A percentile compares a stretch with the other conserved stretches of the same genome.
Evolutionary conservation across 2,113 vertebrate species (phyloP).

Genomic region (Lepus europaeus): DNA sequence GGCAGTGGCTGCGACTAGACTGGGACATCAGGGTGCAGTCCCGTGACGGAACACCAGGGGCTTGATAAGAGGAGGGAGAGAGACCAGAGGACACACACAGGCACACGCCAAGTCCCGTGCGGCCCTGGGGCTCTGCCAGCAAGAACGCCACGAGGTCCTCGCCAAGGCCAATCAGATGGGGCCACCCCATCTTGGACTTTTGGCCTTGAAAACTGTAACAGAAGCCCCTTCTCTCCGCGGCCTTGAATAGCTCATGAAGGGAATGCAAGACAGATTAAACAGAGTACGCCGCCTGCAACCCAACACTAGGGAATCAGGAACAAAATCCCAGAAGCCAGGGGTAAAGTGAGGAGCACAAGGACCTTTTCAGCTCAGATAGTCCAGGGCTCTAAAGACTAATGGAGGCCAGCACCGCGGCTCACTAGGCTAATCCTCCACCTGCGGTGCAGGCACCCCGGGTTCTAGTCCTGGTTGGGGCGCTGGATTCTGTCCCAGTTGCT

Average conservation of each 20-base stretch:
- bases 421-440: too few species aligned
- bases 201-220: not conserved
- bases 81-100: not conserved
- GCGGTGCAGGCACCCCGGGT: too few species aligned
- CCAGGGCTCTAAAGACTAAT: slow-evolving; percentile 14
- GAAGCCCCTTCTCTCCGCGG: not conserved
- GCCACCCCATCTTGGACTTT: not conserved
- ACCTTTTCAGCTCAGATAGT: slow-evolving; percentile 19
- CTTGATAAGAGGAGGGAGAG: too few species aligned
- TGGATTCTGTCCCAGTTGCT: too few species aligned
- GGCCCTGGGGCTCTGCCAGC: not conserved
- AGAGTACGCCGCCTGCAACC: not conserved
- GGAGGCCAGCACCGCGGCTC: too few species aligned
- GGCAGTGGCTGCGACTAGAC: not conserved
- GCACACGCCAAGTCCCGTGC: accelerated
- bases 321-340: not conserved
- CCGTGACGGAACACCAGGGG: not conserved
- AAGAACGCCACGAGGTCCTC: not conserved
- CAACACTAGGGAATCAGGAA: not conserved
- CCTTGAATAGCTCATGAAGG: not conserved
- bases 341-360: not conserved
- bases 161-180: too few species aligned
- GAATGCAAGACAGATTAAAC: not conserved
- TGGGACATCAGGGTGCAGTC: not conserved
- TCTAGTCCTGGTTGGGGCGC: too few species aligned